phyloP scores from a whole-genome alignment of 2,797 vertebrate species.

The Philypnodon macrostomus region DNA sequence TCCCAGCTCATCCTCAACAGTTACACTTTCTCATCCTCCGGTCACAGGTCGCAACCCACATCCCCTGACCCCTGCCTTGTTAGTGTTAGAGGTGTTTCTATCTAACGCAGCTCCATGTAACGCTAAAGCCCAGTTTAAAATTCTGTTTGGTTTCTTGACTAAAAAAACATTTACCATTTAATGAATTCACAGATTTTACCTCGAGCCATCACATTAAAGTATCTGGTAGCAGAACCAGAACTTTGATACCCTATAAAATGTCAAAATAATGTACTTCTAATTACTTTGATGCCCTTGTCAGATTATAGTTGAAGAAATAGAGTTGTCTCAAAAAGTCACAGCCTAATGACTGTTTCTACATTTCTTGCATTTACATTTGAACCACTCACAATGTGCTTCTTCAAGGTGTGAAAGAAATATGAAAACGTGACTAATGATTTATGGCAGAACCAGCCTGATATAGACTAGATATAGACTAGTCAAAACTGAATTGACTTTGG shows the following conservation, averaged over 20 bases:
- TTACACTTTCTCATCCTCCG: conserved; percentile 91
- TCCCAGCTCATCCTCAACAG: conserved; percentile 87
- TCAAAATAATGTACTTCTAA: no score
- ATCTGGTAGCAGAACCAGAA: no score
- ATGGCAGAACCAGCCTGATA: not conserved
- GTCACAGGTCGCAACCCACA: conserved; percentile 89
- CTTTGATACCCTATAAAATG: no score
- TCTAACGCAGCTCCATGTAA: no score
- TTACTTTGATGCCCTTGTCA: no score
- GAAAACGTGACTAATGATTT: conserved; percentile 6
- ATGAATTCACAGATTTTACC: no score
- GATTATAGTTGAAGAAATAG: no score
- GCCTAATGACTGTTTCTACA: not conserved
- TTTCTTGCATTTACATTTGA: not conserved
- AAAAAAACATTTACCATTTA: no score
- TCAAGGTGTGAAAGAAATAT: not conserved
- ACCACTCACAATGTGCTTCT: not conserved
- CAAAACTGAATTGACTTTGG: conserved; percentile 8
- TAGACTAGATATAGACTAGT: conserved; percentile 12
- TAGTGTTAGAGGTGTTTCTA: conserved; percentile 53
- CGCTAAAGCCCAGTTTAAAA: no score
- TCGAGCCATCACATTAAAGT: no score
- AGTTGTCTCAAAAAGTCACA: no score
- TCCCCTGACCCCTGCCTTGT: conserved; percentile 79
- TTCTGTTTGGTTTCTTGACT: no score